These are phyloP conservation scores for Ormia ochracea DNA, from an alignment of 2,888 invertebrate genomes.

Conservation along the genomic window DNA sequence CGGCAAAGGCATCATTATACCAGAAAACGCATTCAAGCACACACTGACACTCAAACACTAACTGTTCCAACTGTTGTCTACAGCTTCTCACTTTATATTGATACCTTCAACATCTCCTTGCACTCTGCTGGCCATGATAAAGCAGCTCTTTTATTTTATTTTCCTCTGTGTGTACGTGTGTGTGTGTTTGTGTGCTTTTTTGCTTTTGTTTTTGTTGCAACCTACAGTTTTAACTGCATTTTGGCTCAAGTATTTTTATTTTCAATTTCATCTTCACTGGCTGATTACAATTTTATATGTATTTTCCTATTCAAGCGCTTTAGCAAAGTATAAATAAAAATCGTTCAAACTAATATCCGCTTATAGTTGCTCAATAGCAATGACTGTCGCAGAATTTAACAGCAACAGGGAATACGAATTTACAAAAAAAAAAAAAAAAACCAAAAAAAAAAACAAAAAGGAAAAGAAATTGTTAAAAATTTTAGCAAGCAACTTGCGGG, in stretches of 20 bases:
- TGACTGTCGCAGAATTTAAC: constrained; percentile 31
- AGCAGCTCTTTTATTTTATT: no score
- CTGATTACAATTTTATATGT: constrained; percentile 52
- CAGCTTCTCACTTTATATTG: not conserved
- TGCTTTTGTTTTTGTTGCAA: not conserved
- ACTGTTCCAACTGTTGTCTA: not conserved
- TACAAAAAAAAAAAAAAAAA: not conserved
- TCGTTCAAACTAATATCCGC: constrained; percentile 59
- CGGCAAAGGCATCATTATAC: constrained; percentile 51
- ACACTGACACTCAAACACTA: constrained; percentile 21
- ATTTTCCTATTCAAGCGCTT: not conserved
- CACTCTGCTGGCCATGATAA: no score
- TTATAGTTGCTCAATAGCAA: constrained; percentile 57
- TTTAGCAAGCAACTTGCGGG: not conserved
- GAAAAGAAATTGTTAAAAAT: not conserved
- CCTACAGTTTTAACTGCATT: constrained; percentile 45
- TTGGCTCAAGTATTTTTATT: constrained; percentile 54
- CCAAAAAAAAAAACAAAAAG: no score
- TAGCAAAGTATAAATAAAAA: constrained; percentile 40
- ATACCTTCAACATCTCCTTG: not conserved
- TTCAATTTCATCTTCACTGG: constrained; percentile 14
- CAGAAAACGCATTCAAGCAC: constrained; percentile 24
- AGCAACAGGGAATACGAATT: not conserved
- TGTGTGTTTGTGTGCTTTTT: no score
- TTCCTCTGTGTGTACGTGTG: no score